A percentile compares a stretch with the other conserved stretches of the same genome.
Conservation (phyloP, 2,888 invertebrate genomes). For the Aleiodes testaceus region DNA sequence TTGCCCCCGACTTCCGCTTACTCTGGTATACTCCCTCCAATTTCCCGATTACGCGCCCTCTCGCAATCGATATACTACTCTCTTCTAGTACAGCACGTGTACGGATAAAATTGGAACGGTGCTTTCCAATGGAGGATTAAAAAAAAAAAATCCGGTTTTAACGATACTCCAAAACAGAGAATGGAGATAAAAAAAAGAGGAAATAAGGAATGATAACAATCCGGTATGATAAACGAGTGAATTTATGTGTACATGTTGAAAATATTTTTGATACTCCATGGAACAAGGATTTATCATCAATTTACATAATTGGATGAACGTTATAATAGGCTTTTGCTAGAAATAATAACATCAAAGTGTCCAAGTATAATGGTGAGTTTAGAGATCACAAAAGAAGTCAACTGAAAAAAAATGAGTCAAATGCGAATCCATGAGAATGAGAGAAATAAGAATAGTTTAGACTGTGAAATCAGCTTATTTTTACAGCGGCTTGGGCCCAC, state of each 20-base stretch:
- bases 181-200: neutral
- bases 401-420: neutral
- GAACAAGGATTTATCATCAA: neutral
- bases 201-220: neutral
- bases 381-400: neutral
- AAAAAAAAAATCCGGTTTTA: slow-evolving; percentile 13
- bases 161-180: neutral
- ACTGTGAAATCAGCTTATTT: slow-evolving; percentile 47
- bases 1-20: slow-evolving; percentile 44
- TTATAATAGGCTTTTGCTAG: neutral
- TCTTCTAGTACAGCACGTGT: slow-evolving; percentile 34
- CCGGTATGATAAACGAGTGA: neutral
- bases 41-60: slow-evolving; percentile 46
- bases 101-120: slow-evolving; percentile 28
- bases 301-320: slow-evolving; percentile 13
- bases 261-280: slow-evolving; percentile 1
- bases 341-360: neutral
- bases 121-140: slow-evolving; percentile 17
- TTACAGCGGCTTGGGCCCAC: slow-evolving; percentile 38
- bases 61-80: slow-evolving; percentile 44
- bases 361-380: slow-evolving; percentile 39
- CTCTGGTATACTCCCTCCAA: slow-evolving; percentile 36
- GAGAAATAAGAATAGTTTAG: slow-evolving; percentile 28
- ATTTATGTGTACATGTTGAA: neutral
- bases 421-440: slow-evolving; percentile 12